Base-by-base conservation (phyloP, 2,888 invertebrate genomes). In the Archaeoteleia sp. region DNA sequence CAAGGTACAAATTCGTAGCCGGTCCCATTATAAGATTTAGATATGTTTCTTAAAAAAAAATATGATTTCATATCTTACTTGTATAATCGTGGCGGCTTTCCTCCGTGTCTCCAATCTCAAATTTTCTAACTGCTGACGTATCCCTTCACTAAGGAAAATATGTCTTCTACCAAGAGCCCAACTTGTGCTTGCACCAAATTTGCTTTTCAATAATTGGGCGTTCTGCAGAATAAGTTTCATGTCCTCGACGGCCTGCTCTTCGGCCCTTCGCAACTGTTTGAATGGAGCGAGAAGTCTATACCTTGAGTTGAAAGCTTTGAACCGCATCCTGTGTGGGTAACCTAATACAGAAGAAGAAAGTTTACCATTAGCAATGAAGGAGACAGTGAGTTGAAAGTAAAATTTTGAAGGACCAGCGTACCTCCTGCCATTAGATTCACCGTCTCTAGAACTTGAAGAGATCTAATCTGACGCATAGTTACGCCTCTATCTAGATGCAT, bases 131-230 rank as follows among this genome's bases (percentile, higher is more conserved):
- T 95, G 95, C 86, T 96, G 96, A 3, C 96, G 89, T 79, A 96
- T 94, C 17, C 95, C 95, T 86, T 96, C 97, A 87, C 96, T 96
- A 65, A 97, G 90, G 86, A 97, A 97, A 37, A 97, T 94, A 86
- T 97, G 96, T 1, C 96, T 89, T 85, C 95, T 95, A 68, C 97
- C 97, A 39, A 95, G 89, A 15, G 95, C 95, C 95, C 96, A 97
- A 80, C 94, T 92, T 37, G 92, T 90, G 63, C 82, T 85, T 9
- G 82, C 83, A 6, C 80, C 82, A 53, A 82, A 81, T 74, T 82
- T 85, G 43, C 85, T 84, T 72, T 87, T 87, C 12, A 86, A 76
- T 73, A 91, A 91, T 78, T 91, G 88, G 35, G 91, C 92, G 78
- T 90, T 90, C 77, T 92, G 92, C 42, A 94, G 86, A 70, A 95